Base-by-base conservation (phyloP, 1,140 invertebrate species). In the Cydia fagiglandana region DNA sequence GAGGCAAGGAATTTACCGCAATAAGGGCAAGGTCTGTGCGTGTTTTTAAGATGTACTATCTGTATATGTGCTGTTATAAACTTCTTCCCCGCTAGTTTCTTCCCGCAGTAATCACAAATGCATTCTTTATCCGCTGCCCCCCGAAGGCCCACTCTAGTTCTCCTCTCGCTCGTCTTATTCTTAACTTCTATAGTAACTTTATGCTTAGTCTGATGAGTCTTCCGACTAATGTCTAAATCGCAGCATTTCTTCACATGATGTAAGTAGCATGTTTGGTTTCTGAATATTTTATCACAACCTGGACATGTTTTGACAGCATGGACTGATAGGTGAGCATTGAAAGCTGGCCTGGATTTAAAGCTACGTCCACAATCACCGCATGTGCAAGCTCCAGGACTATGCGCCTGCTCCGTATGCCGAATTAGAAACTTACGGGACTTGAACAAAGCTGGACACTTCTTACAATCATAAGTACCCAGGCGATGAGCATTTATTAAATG, bases 41-140 rank as follows among this genome's bases (percentile, higher is more conserved):
- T 92, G 66, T 86, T 87, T 70, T 88, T 91, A 75, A 83, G 81
- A 50, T 92, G 90, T 0, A 92, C 86, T 10, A 87, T 89, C 78
- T 91, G 87, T 73, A 92, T 92, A 24, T 92, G 90, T 5, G 88
- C 86, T 0, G 78, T 73, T 2, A 91, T 75, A 73, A 86, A 87
- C 47, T 86, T 88, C 78, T 88, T 90, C 2, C 82, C 83, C 0
- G 85, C 80, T 75, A 88, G 90, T 28, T 75, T 86, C 70, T 90
- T 92, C 1, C 83, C 82, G 28, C 90, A 92, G 56, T 90, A 86
- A 73, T 91, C 88, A 73, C 90, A 91, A 41, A 88, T 83, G 68
- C 87, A 91, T 75, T 86, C 81, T 3, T 78, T 84, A 30, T 84
- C 74, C 0, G 77, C 76, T 17, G 84, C 86, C 0, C 90, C 89